Percentiles rank a stretch among this genome's conserved stretches.
These are phyloP conservation scores for Myiothlypis coronata DNA, from an alignment of 2,797 vertebrate species.

Conservation along the genomic window DNA sequence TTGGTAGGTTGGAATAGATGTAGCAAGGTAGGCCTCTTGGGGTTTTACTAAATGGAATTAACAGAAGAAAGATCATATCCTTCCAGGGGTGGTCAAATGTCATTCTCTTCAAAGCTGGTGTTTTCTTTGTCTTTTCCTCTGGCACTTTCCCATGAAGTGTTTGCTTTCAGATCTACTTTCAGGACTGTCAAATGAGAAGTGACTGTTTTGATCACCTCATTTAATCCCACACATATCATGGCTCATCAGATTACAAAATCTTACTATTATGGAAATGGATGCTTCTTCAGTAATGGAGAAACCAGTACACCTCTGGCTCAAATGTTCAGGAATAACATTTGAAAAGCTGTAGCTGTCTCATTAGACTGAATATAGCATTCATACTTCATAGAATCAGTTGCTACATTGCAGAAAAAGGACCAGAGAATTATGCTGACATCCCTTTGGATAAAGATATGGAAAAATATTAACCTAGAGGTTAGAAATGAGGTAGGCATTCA, in stretches of 20 bases:
- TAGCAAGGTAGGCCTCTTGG: neutral
- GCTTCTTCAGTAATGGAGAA: neutral
- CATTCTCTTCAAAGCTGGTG: neutral
- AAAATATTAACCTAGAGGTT: neutral
- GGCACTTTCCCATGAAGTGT: neutral
- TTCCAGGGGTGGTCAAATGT: neutral
- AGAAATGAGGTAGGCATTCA: neutral
- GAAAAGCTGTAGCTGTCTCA: neutral
- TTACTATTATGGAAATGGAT: neutral
- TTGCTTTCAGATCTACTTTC: neutral
- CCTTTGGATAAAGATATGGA: neutral
- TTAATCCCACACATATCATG: neutral
- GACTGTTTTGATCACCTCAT: neutral
- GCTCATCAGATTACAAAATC: neutral
- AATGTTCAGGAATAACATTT: neutral
- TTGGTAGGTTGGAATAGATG: rapidly evolving
- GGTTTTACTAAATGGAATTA: neutral
- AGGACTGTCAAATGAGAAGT: neutral
- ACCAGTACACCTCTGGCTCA: neutral
- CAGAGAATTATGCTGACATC: neutral
- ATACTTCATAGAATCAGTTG: neutral
- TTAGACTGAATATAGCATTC: neutral
- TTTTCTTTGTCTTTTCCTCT: neutral
- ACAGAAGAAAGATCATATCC: neutral
- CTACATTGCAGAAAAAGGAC: neutral